Evolutionary conservation across 2,797 vertebrate species (phyloP).

Genomic region (Phataginus tetradactyla): DNA sequence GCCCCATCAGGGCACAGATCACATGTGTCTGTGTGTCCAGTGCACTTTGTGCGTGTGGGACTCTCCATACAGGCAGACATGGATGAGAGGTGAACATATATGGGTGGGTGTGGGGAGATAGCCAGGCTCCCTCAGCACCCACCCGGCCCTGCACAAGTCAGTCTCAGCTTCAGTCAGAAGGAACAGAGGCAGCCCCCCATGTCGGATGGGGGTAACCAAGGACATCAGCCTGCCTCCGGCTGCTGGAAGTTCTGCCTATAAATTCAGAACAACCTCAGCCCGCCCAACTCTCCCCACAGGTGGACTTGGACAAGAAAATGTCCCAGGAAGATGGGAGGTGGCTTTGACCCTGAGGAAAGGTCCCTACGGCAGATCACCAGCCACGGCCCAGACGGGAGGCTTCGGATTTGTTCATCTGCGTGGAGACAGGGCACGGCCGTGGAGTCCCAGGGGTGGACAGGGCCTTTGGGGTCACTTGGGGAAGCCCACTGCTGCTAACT

Average conservation of each 20-base stretch:
- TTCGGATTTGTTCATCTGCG: not conserved
- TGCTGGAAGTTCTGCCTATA: not conserved
- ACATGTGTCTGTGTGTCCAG: accelerated
- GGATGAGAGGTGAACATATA: not conserved
- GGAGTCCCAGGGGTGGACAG: not conserved
- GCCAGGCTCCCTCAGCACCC: not conserved
- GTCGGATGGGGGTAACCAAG: no score
- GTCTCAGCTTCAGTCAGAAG: not conserved
- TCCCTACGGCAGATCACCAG: accelerated
- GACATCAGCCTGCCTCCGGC: not conserved
- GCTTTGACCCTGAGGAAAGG: not conserved
- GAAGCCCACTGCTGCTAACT: not conserved
- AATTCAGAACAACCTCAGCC: not conserved
- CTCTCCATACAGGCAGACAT: not conserved
- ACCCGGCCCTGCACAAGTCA: not conserved
- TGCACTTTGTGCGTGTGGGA: accelerated
- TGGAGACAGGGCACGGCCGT: not conserved
- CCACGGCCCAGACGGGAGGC: not conserved
- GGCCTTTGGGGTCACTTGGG: not conserved
- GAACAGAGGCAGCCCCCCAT: not conserved
- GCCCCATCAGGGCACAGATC: accelerated
- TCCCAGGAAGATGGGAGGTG: not conserved
- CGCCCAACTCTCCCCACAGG: not conserved
- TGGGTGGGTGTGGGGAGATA: not conserved
- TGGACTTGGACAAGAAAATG: not conserved